Percentiles rank a stretch among this genome's conserved stretches.
Evolutionary conservation across 2,797 vertebrate genomes (phyloP).

Genomic region (Acanthiza pusilla): DNA sequence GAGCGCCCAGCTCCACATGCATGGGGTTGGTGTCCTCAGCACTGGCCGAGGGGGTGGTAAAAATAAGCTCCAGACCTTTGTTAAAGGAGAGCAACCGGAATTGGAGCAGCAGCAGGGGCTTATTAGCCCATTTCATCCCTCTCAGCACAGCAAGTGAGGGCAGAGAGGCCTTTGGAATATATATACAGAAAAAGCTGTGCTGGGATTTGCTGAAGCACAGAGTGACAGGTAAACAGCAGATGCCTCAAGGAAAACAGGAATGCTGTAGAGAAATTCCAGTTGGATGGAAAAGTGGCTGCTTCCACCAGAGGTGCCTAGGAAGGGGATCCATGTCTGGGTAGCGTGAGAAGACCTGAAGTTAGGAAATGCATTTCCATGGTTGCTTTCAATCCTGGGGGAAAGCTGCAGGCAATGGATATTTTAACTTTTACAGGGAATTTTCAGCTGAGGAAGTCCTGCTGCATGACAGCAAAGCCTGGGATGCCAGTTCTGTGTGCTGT

Average conservation of each 20-base stretch:
- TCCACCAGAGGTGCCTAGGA: background rate
- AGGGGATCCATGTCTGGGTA: background rate
- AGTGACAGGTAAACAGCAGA: background rate
- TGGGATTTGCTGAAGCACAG: background rate
- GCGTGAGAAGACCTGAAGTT: background rate
- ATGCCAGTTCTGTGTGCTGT: background rate
- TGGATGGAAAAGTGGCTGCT: background rate
- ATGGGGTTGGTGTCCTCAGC: fast-evolving
- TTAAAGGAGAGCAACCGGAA: background rate
- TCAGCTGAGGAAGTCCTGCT: background rate
- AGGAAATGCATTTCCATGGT: background rate
- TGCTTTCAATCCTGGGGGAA: background rate
- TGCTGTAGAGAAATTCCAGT: background rate
- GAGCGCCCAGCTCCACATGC: fast-evolving
- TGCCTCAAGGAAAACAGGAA: background rate
- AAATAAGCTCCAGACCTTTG: background rate
- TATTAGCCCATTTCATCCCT: background rate
- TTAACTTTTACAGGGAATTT: background rate
- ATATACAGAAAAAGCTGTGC: background rate
- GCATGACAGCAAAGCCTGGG: fast-evolving
- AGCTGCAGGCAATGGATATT: background rate
- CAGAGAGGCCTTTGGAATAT: background rate
- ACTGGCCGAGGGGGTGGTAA: fast-evolving
- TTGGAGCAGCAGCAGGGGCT: background rate
- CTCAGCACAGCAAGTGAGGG: background rate